These are phyloP conservation scores for Calameuta idolon DNA, from an alignment of 2,888 invertebrate genomes.

Conservation along the genomic window DNA sequence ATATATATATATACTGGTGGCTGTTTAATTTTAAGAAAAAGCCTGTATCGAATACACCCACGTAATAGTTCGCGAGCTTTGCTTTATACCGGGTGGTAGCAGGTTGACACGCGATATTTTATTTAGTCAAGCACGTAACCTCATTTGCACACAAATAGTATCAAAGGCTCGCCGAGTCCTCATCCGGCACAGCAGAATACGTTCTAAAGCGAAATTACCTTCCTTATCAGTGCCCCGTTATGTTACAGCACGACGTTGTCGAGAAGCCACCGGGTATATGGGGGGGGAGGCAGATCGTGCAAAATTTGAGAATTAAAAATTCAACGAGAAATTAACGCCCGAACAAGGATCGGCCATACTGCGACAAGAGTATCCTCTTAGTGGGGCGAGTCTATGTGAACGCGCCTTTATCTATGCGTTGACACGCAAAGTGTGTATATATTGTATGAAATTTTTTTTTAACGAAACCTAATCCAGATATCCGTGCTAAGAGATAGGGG, in stretches of 20 bases:
- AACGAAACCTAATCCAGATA: background rate
- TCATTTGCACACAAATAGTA: constrained; percentile 58
- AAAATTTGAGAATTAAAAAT: background rate
- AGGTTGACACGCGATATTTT: constrained; percentile 56
- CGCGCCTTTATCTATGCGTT: background rate
- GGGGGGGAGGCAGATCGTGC: background rate
- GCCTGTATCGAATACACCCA: background rate
- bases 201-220: constrained; percentile 21
- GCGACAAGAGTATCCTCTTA: background rate
- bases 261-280: background rate
- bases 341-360: background rate
- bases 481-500: background rate
- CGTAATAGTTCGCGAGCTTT: constrained; percentile 26
- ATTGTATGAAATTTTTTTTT: background rate
- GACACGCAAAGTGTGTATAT: background rate
- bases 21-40: background rate
- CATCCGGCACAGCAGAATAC: constrained; percentile 12
- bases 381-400: background rate
- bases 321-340: background rate
- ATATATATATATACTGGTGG: background rate
- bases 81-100: background rate
- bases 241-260: background rate
- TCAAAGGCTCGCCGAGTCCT: constrained; percentile 5
- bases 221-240: constrained; percentile 14
- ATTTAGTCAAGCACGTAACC: constrained; percentile 43